A percentile compares a stretch with the other conserved stretches of the same genome.
These are phyloP conservation scores for Vanacampus margaritifer DNA, from an alignment of 2,113 vertebrate species.

Conservation along the genomic window DNA sequence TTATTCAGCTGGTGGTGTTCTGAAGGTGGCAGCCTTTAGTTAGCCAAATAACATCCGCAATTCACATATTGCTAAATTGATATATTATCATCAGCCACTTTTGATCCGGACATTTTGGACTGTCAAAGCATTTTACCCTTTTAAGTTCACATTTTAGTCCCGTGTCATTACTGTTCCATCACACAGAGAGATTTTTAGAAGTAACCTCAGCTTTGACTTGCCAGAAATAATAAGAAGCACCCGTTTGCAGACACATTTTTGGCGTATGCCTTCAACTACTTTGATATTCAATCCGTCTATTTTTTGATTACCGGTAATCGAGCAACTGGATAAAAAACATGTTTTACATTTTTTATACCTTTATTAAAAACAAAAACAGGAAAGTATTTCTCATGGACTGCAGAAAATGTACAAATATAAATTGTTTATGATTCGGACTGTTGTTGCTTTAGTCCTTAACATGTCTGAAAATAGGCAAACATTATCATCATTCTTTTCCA, in stretches of 20 bases:
- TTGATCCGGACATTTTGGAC: not conserved
- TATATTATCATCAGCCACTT: not conserved
- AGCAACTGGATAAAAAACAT: too few species aligned
- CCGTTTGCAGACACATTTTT: not conserved
- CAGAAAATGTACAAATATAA: too few species aligned
- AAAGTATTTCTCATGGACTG: too few species aligned
- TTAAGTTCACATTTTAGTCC: not conserved
- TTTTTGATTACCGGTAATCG: too few species aligned
- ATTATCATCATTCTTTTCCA: too few species aligned
- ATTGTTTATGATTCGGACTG: too few species aligned
- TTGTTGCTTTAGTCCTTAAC: too few species aligned
- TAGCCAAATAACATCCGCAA: not conserved
- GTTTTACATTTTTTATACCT: too few species aligned
- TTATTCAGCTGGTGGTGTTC: not conserved
- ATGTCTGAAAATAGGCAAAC: too few species aligned
- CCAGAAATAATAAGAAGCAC: not conserved
- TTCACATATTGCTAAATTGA: not conserved
- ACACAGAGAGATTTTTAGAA: not conserved
- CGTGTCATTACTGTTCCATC: not conserved
- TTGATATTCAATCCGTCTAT: too few species aligned
- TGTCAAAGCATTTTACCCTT: not conserved
- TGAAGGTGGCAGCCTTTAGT: not conserved
- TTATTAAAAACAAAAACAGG: too few species aligned
- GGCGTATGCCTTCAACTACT: not conserved
- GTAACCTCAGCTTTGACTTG: not conserved